A percentile compares a stretch with the other conserved stretches of the same genome.
Evolutionary conservation across 2,113 vertebrate genomes (phyloP).

Genomic region (Agapornis roseicollis): DNA sequence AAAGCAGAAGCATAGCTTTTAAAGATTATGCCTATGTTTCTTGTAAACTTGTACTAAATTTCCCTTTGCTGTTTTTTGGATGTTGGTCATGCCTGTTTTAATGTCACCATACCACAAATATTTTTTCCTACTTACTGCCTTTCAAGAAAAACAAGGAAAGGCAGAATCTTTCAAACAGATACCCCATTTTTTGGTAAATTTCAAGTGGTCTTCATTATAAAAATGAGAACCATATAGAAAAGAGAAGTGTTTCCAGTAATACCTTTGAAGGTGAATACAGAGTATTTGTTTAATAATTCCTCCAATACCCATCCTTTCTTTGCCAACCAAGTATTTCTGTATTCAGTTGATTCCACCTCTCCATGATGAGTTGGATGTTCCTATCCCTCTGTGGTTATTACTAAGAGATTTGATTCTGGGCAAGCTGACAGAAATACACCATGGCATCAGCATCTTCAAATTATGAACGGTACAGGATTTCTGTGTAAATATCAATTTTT

Average conservation of each 20-base stretch:
- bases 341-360: slow-evolving; percentile 55
- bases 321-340: slow-evolving; percentile 11
- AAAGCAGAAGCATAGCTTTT: background rate
- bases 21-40: background rate
- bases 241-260: background rate
- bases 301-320: background rate
- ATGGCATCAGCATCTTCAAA: slow-evolving; percentile 65
- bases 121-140: background rate
- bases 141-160: background rate
- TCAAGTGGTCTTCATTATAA: background rate
- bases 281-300: background rate
- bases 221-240: background rate
- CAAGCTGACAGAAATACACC: slow-evolving; percentile 57
- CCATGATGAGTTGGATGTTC: slow-evolving; percentile 32
- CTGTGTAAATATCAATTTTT: slow-evolving; percentile 72
- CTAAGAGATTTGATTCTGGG: slow-evolving; percentile 62
- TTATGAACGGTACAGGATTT: slow-evolving; percentile 36
- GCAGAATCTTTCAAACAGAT: background rate
- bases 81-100: background rate
- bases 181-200: background rate
- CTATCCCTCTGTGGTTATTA: slow-evolving; percentile 40
- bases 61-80: background rate
- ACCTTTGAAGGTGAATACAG: background rate
- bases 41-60: background rate
- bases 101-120: background rate